Evolutionary conservation across 2,888 invertebrate genomes (phyloP).

Genomic region (Papilio protenor): DNA sequence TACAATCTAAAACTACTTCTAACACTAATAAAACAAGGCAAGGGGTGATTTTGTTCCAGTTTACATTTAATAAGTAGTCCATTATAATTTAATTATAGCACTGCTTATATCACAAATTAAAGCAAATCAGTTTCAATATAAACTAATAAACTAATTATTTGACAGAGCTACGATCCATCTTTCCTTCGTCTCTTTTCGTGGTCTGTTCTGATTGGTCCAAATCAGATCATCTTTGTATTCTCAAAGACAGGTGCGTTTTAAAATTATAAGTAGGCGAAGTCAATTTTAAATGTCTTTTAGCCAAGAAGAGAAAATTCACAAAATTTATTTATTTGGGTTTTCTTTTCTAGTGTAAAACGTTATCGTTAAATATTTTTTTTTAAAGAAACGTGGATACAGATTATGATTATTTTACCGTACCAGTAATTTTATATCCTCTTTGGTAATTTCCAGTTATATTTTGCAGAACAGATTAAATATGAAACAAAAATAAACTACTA

Average conservation of each 20-base stretch:
- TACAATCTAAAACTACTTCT: conserved; percentile 89
- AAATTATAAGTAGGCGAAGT: background rate
- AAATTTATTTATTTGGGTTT: no score
- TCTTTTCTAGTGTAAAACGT: background rate
- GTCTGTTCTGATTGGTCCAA: conserved; percentile 84
- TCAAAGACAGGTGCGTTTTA: conserved; percentile 17
- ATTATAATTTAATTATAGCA: conserved; percentile 73
- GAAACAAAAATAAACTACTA: background rate
- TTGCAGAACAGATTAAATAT: background rate
- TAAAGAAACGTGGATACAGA: no score
- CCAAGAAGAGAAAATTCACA: background rate
- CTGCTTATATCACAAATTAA: conserved; percentile 62
- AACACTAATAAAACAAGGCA: conserved; percentile 87
- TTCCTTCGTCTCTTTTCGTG: conserved; percentile 82
- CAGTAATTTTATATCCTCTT: no score
- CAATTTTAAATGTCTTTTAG: background rate
- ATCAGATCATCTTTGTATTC: conserved; percentile 61
- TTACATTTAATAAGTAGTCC: conserved; percentile 82
- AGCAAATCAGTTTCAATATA: conserved; percentile 52
- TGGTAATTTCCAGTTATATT: background rate
- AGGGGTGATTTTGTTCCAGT: conserved; percentile 86
- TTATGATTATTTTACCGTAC: no score
- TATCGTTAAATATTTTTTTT: background rate
- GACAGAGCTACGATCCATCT: conserved; percentile 79
- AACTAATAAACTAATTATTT: conserved; percentile 63